Percentiles rank a stretch among this genome's conserved stretches.
Conservation (phyloP, 1,140 invertebrate genomes). For the Brachystomella parvula region DNA sequence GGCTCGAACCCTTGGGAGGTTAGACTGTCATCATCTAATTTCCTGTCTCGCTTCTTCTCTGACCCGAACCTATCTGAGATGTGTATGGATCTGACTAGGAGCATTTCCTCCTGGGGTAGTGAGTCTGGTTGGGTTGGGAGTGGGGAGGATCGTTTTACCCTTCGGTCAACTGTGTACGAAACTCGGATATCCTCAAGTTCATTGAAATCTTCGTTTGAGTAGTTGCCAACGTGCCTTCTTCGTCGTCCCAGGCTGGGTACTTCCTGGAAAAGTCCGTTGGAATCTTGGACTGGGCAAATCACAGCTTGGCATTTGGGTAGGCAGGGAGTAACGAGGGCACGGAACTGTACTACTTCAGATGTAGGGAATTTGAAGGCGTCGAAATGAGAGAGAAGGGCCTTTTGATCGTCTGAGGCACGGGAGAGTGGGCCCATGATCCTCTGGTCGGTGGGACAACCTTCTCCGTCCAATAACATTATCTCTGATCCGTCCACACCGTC, state of each 20-base stretch:
- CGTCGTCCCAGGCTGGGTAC: conserved; percentile 71
- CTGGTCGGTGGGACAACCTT: conserved; percentile 84
- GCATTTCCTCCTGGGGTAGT: conserved; percentile 62
- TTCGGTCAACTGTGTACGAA: conserved; percentile 12
- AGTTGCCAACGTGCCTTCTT: conserved; percentile 47
- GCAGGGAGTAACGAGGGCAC: conserved; percentile 84
- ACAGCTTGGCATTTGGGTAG: conserved; percentile 85
- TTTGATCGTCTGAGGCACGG: conserved; percentile 57
- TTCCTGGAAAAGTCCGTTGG: conserved; percentile 67
- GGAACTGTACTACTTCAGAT: conserved; percentile 87
- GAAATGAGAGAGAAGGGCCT: conserved; percentile 81
- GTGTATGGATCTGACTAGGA: conserved; percentile 80
- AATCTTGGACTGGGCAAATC: conserved; percentile 69
- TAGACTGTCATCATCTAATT: conserved; percentile 29
- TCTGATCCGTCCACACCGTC: conserved; percentile 85
- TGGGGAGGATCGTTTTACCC: conserved; percentile 28
- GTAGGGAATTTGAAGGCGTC: conserved; percentile 95
- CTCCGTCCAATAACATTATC: conserved; percentile 83
- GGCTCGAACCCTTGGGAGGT: conserved; percentile 1
- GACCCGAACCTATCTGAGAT: conserved; percentile 87
- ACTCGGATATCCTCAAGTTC: conserved; percentile 25
- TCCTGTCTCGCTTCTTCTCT: conserved; percentile 45
- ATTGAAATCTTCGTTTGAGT: conserved; percentile 22
- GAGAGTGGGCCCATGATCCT: conserved; percentile 85
- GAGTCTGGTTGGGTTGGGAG: conserved; percentile 21